A percentile compares a stretch with the other conserved stretches of the same genome.
Evolutionary conservation across 2,113 vertebrate genomes (phyloP).

Genomic region (Cryptotis parvus): DNA sequence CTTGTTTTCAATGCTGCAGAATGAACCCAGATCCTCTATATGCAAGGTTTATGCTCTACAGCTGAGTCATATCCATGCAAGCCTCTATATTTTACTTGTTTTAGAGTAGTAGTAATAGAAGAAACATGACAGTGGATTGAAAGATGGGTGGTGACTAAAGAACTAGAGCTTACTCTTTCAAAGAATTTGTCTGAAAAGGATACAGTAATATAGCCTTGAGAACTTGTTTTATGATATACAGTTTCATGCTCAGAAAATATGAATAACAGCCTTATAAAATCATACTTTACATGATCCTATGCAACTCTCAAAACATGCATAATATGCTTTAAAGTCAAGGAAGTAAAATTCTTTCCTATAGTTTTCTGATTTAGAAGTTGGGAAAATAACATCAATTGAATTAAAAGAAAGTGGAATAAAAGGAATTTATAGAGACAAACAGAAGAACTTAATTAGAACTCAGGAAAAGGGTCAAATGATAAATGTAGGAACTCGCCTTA

Average conservation of each 20-base stretch:
- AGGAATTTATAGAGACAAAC: background rate
- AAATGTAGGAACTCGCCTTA: conserved; percentile 21
- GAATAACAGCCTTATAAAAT: background rate
- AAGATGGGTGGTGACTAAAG: background rate
- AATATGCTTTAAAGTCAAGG: conserved; percentile 5
- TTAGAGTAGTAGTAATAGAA: too few relatives aligned
- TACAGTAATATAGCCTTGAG: background rate
- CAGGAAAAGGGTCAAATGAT: background rate
- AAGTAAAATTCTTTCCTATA: conserved; percentile 10
- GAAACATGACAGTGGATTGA: background rate
- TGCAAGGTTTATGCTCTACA: too few relatives aligned
- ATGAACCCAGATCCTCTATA: too few relatives aligned
- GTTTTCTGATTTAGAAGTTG: conserved; percentile 44
- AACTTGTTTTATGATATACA: background rate
- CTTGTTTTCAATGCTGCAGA: background rate
- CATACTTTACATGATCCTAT: background rate
- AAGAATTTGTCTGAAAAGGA: conserved; percentile 19
- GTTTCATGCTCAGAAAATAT: conserved; percentile 12
- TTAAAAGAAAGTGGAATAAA: conserved; percentile 8
- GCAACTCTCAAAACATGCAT: background rate
- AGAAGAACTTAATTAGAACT: conserved; percentile 6
- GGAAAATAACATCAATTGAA: conserved; percentile 39
- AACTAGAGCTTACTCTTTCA: conserved; percentile 19
- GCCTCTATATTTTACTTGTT: too few relatives aligned
- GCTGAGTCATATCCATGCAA: too few relatives aligned